Base-by-base conservation (phyloP, 2,888 invertebrate genomes). In the Gymnoscelis rufifasciata region DNA sequence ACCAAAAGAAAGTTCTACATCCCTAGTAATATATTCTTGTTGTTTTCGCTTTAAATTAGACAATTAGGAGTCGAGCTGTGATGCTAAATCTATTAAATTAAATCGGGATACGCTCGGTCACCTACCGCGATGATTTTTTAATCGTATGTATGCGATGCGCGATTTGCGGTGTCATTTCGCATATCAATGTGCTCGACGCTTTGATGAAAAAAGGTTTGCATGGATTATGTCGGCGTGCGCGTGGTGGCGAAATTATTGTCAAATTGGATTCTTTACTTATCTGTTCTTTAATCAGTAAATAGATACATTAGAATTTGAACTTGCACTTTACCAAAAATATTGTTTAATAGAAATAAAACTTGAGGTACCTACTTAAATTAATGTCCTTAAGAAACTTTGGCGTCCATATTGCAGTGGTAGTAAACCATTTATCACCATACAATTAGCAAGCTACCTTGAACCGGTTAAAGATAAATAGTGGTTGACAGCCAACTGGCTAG, bases 21-120 rank as follows among this genome's bases (percentile, higher is more conserved):
- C 74, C 84, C 82, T 76, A 73, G 75, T 73, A 79, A 81, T 78
- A 75, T 79, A 83, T 83, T 80, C 78, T 77, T 75, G 75, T 75
- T 78, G 84, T 82, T 86, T 87, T 87, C 84, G 86, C 80, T 78
- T 76, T 77, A 88, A 88, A 87, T 87, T 82, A 88, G 84, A 83
- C 88, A 78, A 87, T 88, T 88, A 88, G 66, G 81, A 88, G 83
- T 83, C 88, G 68, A 53, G 41, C 51, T 74, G 76, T 77, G 81
- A 64, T 64, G 74, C 74, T 70, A 74, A 70, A 83, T 83, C 87
- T 87, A 88, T 88, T 80, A 68, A 83, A 87, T 88, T 88, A 87
- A 84, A 84, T 74, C 87, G 62, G 76, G 65, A 66, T 80, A 79
- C 78, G 82, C 78, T 60, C 66, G 74, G 78, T 72, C 78, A 87